Percentiles rank a stretch among this genome's conserved stretches.
phyloP scores from a whole-genome alignment of 2,888 invertebrate species.

The Drosophila vallismaia region DNA sequence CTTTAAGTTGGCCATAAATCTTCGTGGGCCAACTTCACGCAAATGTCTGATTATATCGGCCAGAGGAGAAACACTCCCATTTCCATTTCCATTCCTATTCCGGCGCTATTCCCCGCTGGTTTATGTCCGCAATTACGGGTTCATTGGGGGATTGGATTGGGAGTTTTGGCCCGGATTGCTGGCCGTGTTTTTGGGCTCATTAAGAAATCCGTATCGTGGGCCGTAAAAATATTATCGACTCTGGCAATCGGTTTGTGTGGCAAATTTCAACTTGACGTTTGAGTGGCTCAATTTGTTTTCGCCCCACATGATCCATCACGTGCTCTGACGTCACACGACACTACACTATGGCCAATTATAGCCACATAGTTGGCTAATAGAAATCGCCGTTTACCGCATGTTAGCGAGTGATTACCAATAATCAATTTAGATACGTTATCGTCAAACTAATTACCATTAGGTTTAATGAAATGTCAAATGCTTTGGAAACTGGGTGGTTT shows the following conservation, averaged over 20 bases:
- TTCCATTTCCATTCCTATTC: slow-evolving; percentile 3
- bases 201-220: slow-evolving; percentile 68
- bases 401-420: slow-evolving; percentile 62
- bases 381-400: slow-evolving; percentile 48
- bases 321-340: slow-evolving; percentile 70
- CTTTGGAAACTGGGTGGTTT: slow-evolving; percentile 30
- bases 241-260: slow-evolving; percentile 52
- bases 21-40: slow-evolving; percentile 30
- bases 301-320: slow-evolving; percentile 78
- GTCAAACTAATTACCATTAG: slow-evolving; percentile 60
- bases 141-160: slow-evolving; percentile 21
- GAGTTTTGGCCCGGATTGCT: slow-evolving; percentile 8
- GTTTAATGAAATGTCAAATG: slow-evolving; percentile 64
- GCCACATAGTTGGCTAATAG: slow-evolving; percentile 31
- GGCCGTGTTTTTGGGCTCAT: slow-evolving; percentile 50
- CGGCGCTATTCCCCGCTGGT: slow-evolving; percentile 19
- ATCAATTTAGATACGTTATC: slow-evolving; percentile 78
- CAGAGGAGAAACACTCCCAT: slow-evolving; percentile 5
- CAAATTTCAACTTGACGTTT: slow-evolving; percentile 34
- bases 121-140: slow-evolving; percentile 40
- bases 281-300: slow-evolving; percentile 24
- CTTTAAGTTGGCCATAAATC: slow-evolving; percentile 42
- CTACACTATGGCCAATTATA: slow-evolving; percentile 13
- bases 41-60: slow-evolving; percentile 42
- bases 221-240: slow-evolving; percentile 71